Conservation (phyloP, 2,113 vertebrate genomes). For the Carettochelys insculpta region DNA sequence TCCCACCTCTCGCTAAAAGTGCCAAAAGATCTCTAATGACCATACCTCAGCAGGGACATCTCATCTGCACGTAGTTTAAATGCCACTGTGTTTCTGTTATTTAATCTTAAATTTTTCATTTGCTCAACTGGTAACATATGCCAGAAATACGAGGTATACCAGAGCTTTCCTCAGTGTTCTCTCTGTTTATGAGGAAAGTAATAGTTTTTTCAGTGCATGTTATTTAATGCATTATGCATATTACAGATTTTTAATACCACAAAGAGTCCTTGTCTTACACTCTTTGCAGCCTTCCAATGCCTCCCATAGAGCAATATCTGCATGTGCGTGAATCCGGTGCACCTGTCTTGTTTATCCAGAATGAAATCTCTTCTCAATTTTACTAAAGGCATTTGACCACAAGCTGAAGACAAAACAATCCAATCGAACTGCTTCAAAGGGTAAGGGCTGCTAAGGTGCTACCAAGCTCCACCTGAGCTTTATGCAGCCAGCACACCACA, state of each 20-base stretch:
- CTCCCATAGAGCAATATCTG: not conserved
- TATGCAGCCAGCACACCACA: no score
- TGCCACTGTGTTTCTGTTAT: not conserved
- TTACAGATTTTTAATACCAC: not conserved
- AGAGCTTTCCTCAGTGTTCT: not conserved
- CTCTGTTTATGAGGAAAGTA: not conserved
- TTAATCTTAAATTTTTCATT: not conserved
- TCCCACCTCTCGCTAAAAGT: not conserved
- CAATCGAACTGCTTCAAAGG: not conserved
- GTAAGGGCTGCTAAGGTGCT: not conserved
- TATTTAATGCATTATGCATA: not conserved
- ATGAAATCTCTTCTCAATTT: not conserved
- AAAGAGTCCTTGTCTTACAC: not conserved
- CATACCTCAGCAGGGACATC: not conserved
- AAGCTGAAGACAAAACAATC: not conserved
- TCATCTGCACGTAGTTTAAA: not conserved
- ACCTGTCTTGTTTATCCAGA: not conserved
- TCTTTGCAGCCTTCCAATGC: not conserved
- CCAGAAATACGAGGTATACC: not conserved
- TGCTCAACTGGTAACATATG: not conserved
- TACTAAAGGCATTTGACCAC: not conserved
- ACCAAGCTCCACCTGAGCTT: not conserved
- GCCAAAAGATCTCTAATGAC: not conserved
- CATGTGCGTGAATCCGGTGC: fast-evolving
- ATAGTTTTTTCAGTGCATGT: not conserved